These are phyloP conservation scores for Polypterus senegalus DNA, from an alignment of 2,113 vertebrate genomes.

Conservation along the genomic window DNA sequence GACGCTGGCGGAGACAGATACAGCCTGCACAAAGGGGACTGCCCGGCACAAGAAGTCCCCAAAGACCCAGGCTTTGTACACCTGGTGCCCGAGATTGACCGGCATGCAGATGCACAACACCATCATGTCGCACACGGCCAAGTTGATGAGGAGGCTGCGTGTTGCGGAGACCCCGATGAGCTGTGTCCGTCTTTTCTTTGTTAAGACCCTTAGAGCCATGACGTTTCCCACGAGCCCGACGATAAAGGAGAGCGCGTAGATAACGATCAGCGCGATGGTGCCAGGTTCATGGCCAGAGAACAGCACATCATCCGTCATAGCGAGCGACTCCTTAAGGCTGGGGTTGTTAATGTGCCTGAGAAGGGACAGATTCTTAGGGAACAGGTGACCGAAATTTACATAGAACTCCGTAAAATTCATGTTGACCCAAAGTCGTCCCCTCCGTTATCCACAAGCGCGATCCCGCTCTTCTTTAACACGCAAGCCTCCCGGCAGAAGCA, in stretches of 20 bases:
- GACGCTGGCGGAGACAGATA: slow-evolving; percentile 44
- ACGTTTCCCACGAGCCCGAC: slow-evolving; percentile 37
- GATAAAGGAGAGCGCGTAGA: slow-evolving; percentile 40
- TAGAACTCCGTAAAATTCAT: slow-evolving; percentile 33
- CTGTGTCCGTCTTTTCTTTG: slow-evolving; percentile 28
- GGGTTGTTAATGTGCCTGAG: slow-evolving; percentile 20
- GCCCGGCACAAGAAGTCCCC: slow-evolving; percentile 41
- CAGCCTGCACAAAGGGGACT: slow-evolving; percentile 45
- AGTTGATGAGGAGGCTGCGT: slow-evolving; percentile 37
- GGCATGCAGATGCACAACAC: slow-evolving; percentile 49
- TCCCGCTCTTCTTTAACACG: too few relatives aligned
- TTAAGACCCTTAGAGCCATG: slow-evolving; percentile 38
- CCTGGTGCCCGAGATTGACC: slow-evolving; percentile 41
- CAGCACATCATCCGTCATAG: slow-evolving; percentile 31
- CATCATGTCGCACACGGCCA: slow-evolving; percentile 48
- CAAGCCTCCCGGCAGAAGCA: too few relatives aligned
- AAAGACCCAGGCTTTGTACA: slow-evolving; percentile 44
- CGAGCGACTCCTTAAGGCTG: slow-evolving; percentile 19
- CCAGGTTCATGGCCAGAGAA: slow-evolving; percentile 40
- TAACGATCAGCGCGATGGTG: slow-evolving; percentile 37
- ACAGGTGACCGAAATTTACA: slow-evolving; percentile 25
- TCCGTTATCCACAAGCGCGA: too few relatives aligned
- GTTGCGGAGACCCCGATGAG: slow-evolving; percentile 32
- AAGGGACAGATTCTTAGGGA: slow-evolving; percentile 29
- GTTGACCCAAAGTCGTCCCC: too few relatives aligned